Evolutionary conservation across 2,888 invertebrate species (phyloP).

Genomic region (Nomada fucata): DNA sequence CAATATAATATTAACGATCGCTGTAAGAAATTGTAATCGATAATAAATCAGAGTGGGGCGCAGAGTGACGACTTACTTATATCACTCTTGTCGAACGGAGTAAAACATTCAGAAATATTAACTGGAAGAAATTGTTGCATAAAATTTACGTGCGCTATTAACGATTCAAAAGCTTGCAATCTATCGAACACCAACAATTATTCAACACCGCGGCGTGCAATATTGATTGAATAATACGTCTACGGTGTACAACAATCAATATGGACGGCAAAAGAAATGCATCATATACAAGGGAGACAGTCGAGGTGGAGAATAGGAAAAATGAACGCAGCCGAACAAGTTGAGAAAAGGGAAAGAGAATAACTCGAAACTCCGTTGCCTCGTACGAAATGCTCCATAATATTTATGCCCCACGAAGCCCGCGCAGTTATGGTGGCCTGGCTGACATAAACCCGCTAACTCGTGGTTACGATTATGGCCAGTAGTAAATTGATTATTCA

Average conservation of each 20-base stretch:
- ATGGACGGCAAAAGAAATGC: neutral
- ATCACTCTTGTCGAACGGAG: neutral
- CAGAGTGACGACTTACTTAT: no score
- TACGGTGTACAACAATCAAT: neutral
- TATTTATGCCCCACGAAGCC: conserved; percentile 77
- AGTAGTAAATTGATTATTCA: conserved; percentile 82
- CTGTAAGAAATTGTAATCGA: neutral
- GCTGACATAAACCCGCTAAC: conserved; percentile 79
- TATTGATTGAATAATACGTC: no score
- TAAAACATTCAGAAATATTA: neutral
- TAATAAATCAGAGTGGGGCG: neutral
- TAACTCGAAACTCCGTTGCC: conserved; percentile 44
- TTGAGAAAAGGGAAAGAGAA: conserved; percentile 34
- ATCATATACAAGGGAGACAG: neutral
- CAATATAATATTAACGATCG: neutral
- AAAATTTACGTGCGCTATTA: neutral
- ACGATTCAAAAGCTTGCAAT: neutral
- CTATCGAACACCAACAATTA: no score
- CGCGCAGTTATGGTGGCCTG: conserved; percentile 75
- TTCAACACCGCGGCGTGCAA: neutral
- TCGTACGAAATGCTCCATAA: conserved; percentile 73
- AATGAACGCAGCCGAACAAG: neutral
- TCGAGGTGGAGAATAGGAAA: conserved; percentile 13
- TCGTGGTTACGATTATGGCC: conserved; percentile 83
- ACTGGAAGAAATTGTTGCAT: neutral